Base-by-base conservation (phyloP, 2,113 vertebrate genomes). In the Laterallus jamaicensis region DNA sequence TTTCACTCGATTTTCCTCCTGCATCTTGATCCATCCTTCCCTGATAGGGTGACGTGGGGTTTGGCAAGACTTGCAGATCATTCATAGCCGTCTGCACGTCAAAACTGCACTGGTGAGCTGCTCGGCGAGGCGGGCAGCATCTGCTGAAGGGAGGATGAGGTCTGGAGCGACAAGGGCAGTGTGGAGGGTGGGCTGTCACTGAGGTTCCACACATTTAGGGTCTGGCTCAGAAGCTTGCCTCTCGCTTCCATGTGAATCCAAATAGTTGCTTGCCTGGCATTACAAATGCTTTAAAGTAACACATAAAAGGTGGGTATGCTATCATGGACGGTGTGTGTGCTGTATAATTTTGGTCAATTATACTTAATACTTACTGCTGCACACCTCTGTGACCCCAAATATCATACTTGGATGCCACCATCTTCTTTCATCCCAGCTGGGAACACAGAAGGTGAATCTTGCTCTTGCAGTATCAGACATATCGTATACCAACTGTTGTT, bases 371-470 rank as follows among this genome's bases (percentile, higher is more conserved):
- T 32, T 87, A 15, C 14, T 32, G 29, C 14, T 82, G 58, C 59
- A 56, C 17, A 87, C 40, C 5, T 12, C 32, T 54, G 1, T 31
- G 74, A 85, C 56, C 44, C 47, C 29, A 24, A 10, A 83, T 88
- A 52, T 75, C 68, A 12, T 60, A 49, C 15, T 63, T 35, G 42
- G 56, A 40, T 89, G 54, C 47, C 63, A 78, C 44, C 42, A 71
- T 21, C 35, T 81, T 86, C 47, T 86, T 59, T 93, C 24, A 39
- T 82, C 62, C 70, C 59, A 90, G 54, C 78, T 81, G 73, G 62
- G 77, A 93, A 78, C 69, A 62, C 78, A 95, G 76, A 86, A 85
- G 73, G 82, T 92, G 73, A 82, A 92, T 86, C 68, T 93, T 11
- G 5, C 67, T 92, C 35, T 80, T 74, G 42, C 37, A n/a, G 52